Conservation (phyloP, 2,797 vertebrate species). For the Onychomys arenicola region DNA sequence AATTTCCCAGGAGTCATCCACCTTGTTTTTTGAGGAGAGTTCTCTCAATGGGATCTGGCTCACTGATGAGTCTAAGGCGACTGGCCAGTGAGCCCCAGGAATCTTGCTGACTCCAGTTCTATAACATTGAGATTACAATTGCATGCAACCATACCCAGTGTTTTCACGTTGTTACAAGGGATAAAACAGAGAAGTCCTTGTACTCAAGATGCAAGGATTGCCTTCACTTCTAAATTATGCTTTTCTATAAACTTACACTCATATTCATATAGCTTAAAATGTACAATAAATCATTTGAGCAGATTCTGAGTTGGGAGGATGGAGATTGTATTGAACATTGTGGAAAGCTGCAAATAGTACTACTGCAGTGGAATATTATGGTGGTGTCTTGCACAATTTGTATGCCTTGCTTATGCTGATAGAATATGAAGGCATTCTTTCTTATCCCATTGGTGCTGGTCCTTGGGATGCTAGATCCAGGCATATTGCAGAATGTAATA, state of each 20-base stretch:
- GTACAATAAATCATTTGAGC: slow-evolving; percentile 84
- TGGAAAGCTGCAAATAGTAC: slow-evolving; percentile 85
- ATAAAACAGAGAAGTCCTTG: neutral
- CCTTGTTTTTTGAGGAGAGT: neutral
- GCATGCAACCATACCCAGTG: neutral
- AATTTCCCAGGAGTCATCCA: neutral
- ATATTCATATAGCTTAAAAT: slow-evolving; percentile 85
- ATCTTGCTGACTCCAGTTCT: neutral
- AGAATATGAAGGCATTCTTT: slow-evolving; percentile 77
- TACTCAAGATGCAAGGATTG: neutral
- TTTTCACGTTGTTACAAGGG: neutral
- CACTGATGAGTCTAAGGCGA: neutral
- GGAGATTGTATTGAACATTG: slow-evolving; percentile 85
- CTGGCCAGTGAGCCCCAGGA: neutral
- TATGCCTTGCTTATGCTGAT: slow-evolving; percentile 84
- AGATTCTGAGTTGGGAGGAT: slow-evolving; percentile 1
- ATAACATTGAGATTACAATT: neutral
- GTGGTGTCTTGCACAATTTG: slow-evolving; percentile 89
- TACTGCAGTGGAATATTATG: slow-evolving; percentile 87
- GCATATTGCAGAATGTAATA: slow-evolving; percentile 72
- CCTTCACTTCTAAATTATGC: slow-evolving; percentile 75
- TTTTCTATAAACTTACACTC: slow-evolving; percentile 30
- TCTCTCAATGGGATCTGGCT: neutral
- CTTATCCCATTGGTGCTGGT: slow-evolving; percentile 78
- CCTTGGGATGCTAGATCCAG: slow-evolving; percentile 74